These are phyloP conservation scores for Podargus strigoides DNA, from an alignment of 2,797 vertebrate species.

Conservation along the genomic window DNA sequence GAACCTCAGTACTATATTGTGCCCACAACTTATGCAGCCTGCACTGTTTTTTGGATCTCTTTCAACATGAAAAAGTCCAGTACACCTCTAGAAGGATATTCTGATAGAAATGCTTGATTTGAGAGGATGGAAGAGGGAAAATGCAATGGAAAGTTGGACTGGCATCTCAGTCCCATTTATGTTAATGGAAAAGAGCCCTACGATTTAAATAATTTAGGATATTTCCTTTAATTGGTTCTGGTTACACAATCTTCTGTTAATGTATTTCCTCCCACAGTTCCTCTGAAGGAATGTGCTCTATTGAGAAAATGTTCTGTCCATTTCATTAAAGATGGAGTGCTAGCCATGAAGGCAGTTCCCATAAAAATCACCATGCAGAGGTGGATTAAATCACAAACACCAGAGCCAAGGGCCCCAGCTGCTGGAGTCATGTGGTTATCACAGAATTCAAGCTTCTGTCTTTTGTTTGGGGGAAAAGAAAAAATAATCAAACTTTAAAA, in stretches of 20 bases:
- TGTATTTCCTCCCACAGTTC: slow-evolving; percentile 7
- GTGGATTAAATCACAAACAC: background rate
- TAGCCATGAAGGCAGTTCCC: background rate
- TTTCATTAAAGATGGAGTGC: background rate
- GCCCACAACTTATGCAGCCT: background rate
- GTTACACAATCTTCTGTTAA: background rate
- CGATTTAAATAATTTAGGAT: slow-evolving; percentile 28
- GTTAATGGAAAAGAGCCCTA: background rate
- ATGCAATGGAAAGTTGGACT: background rate
- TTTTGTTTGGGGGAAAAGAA: background rate
- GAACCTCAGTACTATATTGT: background rate
- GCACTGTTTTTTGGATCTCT: background rate
- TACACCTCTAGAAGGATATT: background rate
- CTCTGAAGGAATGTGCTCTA: slow-evolving; percentile 2
- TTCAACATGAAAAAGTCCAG: background rate
- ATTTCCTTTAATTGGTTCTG: slow-evolving; percentile 4
- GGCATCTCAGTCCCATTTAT: background rate
- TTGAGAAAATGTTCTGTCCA: slow-evolving; percentile 3
- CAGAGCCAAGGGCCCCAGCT: background rate
- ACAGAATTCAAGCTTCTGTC: background rate
- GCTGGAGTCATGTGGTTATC: background rate
- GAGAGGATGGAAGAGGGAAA: background rate
- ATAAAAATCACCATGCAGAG: background rate
- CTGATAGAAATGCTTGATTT: background rate
- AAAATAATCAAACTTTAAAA: background rate